Evolutionary conservation across 2,888 invertebrate genomes (phyloP).

Genomic region (Eulithis prunata): DNA sequence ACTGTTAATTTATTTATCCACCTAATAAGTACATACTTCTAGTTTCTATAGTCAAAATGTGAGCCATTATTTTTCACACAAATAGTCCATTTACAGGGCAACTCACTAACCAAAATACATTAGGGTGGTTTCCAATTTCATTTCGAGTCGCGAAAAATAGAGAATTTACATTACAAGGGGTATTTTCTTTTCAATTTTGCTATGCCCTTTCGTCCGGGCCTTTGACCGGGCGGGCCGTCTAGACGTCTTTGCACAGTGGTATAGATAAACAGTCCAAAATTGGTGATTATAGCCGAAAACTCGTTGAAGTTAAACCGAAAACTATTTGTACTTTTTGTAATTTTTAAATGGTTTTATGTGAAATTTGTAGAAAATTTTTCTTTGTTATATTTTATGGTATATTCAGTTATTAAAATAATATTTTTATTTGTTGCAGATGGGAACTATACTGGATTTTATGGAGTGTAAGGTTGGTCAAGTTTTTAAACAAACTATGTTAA

Average conservation of each 20-base stretch:
- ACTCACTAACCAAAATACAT: conserved; percentile 30
- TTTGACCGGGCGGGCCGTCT: conserved; percentile 74
- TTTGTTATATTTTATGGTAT: too few species aligned
- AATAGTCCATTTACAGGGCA: not conserved
- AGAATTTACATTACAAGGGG: conserved; percentile 50
- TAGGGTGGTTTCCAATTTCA: conserved; percentile 53
- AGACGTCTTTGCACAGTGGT: conserved; percentile 66
- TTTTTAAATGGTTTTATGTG: conserved; percentile 6
- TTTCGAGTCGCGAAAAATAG: conserved; percentile 48
- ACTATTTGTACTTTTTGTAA: conserved; percentile 19
- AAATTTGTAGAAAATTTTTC: not conserved
- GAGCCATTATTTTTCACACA: not conserved
- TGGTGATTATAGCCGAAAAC: conserved; percentile 45
- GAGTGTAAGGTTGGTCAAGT: conserved; percentile 26
- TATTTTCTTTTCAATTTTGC: conserved; percentile 69
- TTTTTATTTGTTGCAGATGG: conserved; percentile 28
- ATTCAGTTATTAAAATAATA: not conserved
- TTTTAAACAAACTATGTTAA: not conserved
- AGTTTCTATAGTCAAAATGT: not conserved
- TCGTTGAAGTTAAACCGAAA: conserved; percentile 21
- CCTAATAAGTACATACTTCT: too few species aligned
- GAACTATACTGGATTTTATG: conserved; percentile 7
- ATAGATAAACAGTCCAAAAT: conserved; percentile 54
- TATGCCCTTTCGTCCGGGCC: conserved; percentile 77
- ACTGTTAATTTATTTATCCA: not conserved